Evolutionary conservation across 1,140 invertebrate genomes (phyloP), one percentile per base, ranked within the genome.

Genomic region (Varroa destructor): DNA sequence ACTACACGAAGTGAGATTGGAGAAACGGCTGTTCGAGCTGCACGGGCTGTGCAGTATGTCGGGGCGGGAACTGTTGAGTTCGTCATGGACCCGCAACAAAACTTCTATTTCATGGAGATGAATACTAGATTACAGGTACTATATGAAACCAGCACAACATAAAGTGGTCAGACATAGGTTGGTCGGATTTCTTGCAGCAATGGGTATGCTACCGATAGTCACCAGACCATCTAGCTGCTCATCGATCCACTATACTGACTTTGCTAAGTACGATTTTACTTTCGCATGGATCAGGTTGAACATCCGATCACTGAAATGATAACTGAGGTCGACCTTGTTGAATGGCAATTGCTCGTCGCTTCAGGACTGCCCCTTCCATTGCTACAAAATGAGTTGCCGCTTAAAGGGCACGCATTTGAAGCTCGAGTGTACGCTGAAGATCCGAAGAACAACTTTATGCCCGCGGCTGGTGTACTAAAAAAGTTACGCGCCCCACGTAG

Each of bases 71-170:
- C 93, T 0, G 93, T 97, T 0, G 93, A 97, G 79, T 97, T 97
- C 79, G 93, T 96, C 74, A 82, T 93, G 75, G 91, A 95, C 79
- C 79, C 84, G 55, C 84, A 88, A 43, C 85, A 91, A 56, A 88
- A 87, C 71, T 99, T 98, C 79, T 92, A 93, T 81, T 99, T 99
- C 78, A 99, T 99, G 96, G 93, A 96, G 82, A 97, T 97, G 93
- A 97, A 97, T 78, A 97, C 93, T 0, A 82, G 93, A 14, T 82
- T 80, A 1, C 78, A 79, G 72, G 73, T 76, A 72, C n/a, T 72
- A 37, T 71, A 37, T 14, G 51, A 37, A 43, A 70, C 3, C 43
- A 10, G 46, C 46, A 51, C 46, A 51, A 51, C 12, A 46, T 14
- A 71, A 71, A 74, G 1, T 74, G 61, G n/a, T 12, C 14, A 43